These are phyloP conservation scores for Drosophila murphyi DNA, from an alignment of 1,140 invertebrate species.

Conservation along the genomic window DNA sequence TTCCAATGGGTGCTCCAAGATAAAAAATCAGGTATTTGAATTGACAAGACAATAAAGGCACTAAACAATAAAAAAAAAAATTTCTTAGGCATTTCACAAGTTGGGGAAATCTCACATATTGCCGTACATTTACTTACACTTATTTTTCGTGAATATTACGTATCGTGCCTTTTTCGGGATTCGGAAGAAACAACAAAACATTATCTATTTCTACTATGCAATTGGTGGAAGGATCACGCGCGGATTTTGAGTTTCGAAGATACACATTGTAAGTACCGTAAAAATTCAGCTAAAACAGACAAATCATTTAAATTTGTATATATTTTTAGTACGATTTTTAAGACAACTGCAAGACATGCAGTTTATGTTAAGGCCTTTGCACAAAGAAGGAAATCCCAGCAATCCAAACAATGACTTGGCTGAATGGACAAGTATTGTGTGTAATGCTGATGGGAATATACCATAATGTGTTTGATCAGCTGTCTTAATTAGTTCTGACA, in stretches of 20 bases:
- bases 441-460: slow-evolving; percentile 30
- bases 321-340: slow-evolving; percentile 62
- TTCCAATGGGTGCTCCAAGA: slow-evolving; percentile 70
- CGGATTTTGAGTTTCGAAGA: slow-evolving; percentile 54
- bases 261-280: slow-evolving; percentile 54
- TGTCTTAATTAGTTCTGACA: not conserved
- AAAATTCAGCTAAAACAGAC: not conserved
- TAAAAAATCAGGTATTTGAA: slow-evolving; percentile 43
- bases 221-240: slow-evolving; percentile 66
- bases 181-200: slow-evolving; percentile 78
- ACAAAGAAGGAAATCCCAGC: slow-evolving; percentile 54
- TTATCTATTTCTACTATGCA: slow-evolving; percentile 68
- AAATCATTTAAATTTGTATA: not conserved
- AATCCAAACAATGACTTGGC: slow-evolving; percentile 58
- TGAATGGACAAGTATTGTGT: slow-evolving; percentile 65
- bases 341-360: slow-evolving; percentile 61
- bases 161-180: slow-evolving; percentile 68
- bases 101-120: slow-evolving; percentile 65
- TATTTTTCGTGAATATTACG: slow-evolving; percentile 74
- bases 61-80: not conserved
- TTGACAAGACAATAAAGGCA: not conserved
- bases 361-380: slow-evolving; percentile 69
- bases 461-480: not conserved
- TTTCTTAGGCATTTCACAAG: slow-evolving; percentile 47
- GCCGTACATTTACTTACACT: slow-evolving; percentile 68